Conservation (phyloP, 2,888 invertebrate genomes). For the Nomada ferruginata region DNA sequence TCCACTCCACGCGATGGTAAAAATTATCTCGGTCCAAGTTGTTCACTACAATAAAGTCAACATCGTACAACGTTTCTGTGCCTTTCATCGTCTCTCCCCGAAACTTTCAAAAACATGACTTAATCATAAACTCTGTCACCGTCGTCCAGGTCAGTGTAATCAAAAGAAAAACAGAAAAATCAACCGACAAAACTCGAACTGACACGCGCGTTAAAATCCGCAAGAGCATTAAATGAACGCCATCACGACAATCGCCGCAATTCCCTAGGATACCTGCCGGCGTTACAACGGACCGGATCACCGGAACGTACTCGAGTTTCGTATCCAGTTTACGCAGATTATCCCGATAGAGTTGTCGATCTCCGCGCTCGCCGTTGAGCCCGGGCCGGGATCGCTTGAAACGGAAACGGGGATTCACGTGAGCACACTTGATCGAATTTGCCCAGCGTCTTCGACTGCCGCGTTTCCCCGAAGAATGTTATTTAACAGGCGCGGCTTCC, state of each 20-base stretch:
- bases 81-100: too few relatives aligned
- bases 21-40: too few relatives aligned
- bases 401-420: constrained; percentile 64
- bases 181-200: too few relatives aligned
- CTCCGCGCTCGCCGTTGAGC: constrained; percentile 33
- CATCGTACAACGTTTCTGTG: too few relatives aligned
- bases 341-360: constrained; percentile 59
- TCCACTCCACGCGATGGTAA: too few relatives aligned
- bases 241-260: constrained; percentile 40
- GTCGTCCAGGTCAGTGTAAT: too few relatives aligned
- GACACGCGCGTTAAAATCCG: too few relatives aligned
- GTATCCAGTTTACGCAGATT: constrained; percentile 64
- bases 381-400: constrained; percentile 35
- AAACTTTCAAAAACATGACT: too few relatives aligned
- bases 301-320: constrained; percentile 30
- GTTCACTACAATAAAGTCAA: too few relatives aligned
- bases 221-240: neutral
- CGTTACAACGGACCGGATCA: constrained; percentile 40
- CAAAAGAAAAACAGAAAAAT: too few relatives aligned
- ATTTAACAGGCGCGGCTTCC: constrained; percentile 64
- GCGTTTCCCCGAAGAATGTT: constrained; percentile 53
- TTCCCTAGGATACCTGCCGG: constrained; percentile 32
- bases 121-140: too few relatives aligned
- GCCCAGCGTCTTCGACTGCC: constrained; percentile 36
- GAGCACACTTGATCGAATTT: constrained; percentile 53